Evolutionary conservation across 2,888 invertebrate species (phyloP), one percentile per base, ranked within the genome.

Genomic region (Xestia c-nigrum): DNA sequence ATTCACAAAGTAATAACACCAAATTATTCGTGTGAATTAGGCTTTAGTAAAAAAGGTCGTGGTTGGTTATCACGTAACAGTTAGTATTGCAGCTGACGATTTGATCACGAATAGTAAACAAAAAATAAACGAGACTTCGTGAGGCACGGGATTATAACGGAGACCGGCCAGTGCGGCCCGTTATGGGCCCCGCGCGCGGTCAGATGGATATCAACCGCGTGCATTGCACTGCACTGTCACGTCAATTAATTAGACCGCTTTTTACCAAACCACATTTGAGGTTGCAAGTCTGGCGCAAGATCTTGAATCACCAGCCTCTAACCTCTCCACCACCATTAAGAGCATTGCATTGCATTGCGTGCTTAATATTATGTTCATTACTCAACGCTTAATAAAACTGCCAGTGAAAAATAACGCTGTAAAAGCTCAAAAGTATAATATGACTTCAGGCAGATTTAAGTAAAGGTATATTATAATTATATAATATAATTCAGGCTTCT

Each of bases 21-120:
- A 87, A 88, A 85, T 89, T 76, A 82, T 81, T 61, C 86, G 88
- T 90, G 90, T 86, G 89, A 90, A 90, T 82, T 88, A 84, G 90
- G 89, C 78, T 83, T 78, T 59, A 86, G 70, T 77, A 55, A 85
- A 87, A 87, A 87, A 85, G 85, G 84, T 84, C 82, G 86, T 72
- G 57, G 75, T 80, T 72, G 63, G 76, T 80, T 83, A 81, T 88
- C 90, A 90, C 91, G 90, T 91, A 91, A 91, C 80, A 86, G 74
- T 85, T 67, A 52, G 74, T 84, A 86, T 88, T 86, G 86, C 88
- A 80, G 77, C 72, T 75, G 84, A 81, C 80, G 73, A 82, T 85
- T 86, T 84, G 88, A 87, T 89, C 90, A 90, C 89, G 86, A 90
- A 86, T 72, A 78, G 85, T 85, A 84, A 87, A 86, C 82, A 87